Base-by-base conservation (phyloP, 2,113 vertebrate genomes). In the Amphiprion ocellaris region DNA sequence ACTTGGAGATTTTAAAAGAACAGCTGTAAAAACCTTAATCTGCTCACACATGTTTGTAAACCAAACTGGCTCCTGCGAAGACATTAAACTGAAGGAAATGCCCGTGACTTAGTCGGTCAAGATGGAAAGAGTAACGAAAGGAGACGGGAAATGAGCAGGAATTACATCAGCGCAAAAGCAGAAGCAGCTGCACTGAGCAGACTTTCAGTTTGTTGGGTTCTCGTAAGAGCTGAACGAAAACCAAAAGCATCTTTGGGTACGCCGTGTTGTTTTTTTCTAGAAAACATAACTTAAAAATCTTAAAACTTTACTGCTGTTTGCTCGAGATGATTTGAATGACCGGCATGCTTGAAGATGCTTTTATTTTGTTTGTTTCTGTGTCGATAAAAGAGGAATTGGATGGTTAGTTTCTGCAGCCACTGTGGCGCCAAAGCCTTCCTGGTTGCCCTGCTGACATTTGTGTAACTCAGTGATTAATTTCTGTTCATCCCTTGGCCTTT, bases 161-260 rank as follows among this genome's bases (percentile, higher is more conserved):
- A 15, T 56, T 58, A 21, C 49, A 56, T 66, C 75, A 50, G 4
- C 0, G 1, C 8, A 0, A 59, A 59, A 76, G 61, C 60, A 77
- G 65, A 83, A 59, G 1, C 19, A 10, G 9, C 23, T 15, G 7
- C 54, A 26, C 4, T 44, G n/a, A 8, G 56, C 37, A 66, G 14
- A 58, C 73, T 74, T 75, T 74, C 55, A 60, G 28, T 80, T 60
- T 26, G 15, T 60, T 26, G 37, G 39, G 12, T 69, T 77, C 41
- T 66, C 23, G 5, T 69, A 46, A 79, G 12, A 15, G 24, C 11
- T n/a, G 1, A 61, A 37, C 12, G 15, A 15, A 62, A 81, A 41
- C 24, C 53, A 16, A 69, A 74, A 62, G 12, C 4, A 24, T 59
- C 24, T n/a, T 19, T 50, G 8, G 7, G 1, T 2, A 5, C 6